Percentiles rank a stretch among this genome's conserved stretches.
Evolutionary conservation across 2,113 vertebrate genomes (phyloP).

Genomic region (pig (Sus scrofa)): DNA sequence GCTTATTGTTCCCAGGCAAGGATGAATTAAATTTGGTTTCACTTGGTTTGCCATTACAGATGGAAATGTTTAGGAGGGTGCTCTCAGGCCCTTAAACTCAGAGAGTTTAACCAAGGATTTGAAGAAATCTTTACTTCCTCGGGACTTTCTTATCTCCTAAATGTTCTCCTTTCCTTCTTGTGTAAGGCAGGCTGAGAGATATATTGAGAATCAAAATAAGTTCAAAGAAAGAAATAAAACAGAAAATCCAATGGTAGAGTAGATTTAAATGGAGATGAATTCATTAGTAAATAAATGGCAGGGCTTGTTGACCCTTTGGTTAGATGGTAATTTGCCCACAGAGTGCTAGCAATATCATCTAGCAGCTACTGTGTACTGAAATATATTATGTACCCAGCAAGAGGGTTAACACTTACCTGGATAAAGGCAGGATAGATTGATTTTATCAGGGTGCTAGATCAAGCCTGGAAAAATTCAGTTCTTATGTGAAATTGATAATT

Average conservation of each 20-base stretch:
- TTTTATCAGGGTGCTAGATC: neutral
- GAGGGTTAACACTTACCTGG: neutral
- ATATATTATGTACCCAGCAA: neutral
- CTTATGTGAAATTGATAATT: neutral
- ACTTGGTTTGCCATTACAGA: neutral
- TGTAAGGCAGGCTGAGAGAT: neutral
- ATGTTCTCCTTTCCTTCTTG: slow-evolving; percentile 19
- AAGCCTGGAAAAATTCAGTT: slow-evolving; percentile 17
- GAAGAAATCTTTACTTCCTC: neutral
- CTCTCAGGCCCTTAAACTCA: neutral
- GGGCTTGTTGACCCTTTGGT: neutral
- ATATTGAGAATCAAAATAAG: neutral
- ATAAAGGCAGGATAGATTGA: slow-evolving; percentile 10
- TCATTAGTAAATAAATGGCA: slow-evolving; percentile 52
- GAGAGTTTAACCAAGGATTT: neutral
- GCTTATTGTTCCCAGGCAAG: slow-evolving; percentile 22
- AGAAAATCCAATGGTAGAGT: neutral
- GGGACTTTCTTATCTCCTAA: neutral
- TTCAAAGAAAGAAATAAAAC: slow-evolving; percentile 42
- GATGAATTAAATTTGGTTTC: slow-evolving; percentile 5
- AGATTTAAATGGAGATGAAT: slow-evolving; percentile 41
- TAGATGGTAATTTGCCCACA: neutral
- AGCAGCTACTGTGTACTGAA: slow-evolving; percentile 49
- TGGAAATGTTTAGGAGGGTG: neutral
- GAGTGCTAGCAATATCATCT: neutral